Percentiles rank a stretch among this genome's conserved stretches.
Conservation (phyloP, 1,140 invertebrate genomes). For the Semibalanus balanoides region DNA sequence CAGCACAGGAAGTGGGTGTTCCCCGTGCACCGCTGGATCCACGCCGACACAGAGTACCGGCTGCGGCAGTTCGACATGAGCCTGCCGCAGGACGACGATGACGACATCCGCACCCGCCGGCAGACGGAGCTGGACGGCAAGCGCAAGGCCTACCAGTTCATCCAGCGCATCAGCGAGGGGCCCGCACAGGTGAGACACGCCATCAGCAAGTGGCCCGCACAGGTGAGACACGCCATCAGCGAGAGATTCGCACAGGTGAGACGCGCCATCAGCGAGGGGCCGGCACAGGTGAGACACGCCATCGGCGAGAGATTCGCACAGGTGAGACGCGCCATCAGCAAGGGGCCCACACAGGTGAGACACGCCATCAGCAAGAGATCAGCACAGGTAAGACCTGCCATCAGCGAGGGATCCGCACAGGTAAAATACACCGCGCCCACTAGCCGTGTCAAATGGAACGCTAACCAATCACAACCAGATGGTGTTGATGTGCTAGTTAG, state of each 20-base stretch:
- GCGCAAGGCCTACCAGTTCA: constrained; percentile 27
- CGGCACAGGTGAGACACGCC: constrained; percentile 30
- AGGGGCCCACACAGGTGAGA: constrained; percentile 32
- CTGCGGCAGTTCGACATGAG: constrained; percentile 31
- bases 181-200: constrained; percentile 30
- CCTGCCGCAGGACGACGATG: constrained; percentile 32
- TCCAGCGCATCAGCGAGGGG: constrained; percentile 21
- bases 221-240: too few relatives aligned
- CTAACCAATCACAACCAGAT: too few relatives aligned
- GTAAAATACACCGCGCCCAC: too few relatives aligned
- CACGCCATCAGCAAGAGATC: too few relatives aligned
- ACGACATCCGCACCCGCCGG: constrained; percentile 28
- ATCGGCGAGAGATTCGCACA: too few relatives aligned
- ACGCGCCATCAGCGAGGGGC: constrained; percentile 26
- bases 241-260: too few relatives aligned
- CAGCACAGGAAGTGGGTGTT: constrained; percentile 24
- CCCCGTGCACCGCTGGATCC: constrained; percentile 34
- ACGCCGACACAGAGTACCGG: constrained; percentile 28
- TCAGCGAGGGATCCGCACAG: too few relatives aligned
- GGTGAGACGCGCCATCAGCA: too few relatives aligned
- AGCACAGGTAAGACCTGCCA: too few relatives aligned
- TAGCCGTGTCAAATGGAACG: too few relatives aligned
- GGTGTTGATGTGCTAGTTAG: too few relatives aligned
- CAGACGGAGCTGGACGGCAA: constrained; percentile 31
- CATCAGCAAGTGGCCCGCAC: too few relatives aligned